These are phyloP conservation scores for Stramonita haemastoma DNA, from an alignment of 2,888 invertebrate genomes.

Conservation along the genomic window DNA sequence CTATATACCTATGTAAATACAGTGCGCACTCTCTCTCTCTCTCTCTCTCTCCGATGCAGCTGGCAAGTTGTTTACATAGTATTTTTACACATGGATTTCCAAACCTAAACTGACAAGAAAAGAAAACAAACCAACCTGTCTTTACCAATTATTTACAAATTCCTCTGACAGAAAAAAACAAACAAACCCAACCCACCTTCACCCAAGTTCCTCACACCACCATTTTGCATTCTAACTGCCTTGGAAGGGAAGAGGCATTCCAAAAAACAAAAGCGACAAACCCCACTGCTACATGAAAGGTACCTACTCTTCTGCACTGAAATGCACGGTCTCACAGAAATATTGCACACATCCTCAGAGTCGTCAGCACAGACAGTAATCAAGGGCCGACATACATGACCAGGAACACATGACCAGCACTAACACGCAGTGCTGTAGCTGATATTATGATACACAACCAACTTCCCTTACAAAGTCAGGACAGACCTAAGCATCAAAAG, in stretches of 20 bases:
- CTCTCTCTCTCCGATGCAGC: neutral
- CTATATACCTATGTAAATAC: neutral
- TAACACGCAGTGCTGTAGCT: neutral
- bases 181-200: neutral
- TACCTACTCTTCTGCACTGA: neutral
- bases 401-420: too few relatives aligned
- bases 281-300: neutral
- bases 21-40: neutral
- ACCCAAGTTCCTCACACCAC: too few relatives aligned
- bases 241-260: neutral
- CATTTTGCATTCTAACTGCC: neutral
- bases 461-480: neutral
- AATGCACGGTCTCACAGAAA: neutral
- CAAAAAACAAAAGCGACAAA: neutral
- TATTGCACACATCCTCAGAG: conserved; percentile 37
- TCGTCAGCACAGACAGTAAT: conserved; percentile 7
- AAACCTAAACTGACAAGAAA: neutral
- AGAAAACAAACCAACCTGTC: neutral
- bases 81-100: neutral
- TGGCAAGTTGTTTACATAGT: neutral
- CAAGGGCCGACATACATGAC: too few relatives aligned
- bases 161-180: neutral
- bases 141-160: neutral
- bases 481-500: neutral
- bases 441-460: neutral